Evolutionary conservation across 2,888 invertebrate species (phyloP).

Genomic region (Scrobipalpa atriplicella): DNA sequence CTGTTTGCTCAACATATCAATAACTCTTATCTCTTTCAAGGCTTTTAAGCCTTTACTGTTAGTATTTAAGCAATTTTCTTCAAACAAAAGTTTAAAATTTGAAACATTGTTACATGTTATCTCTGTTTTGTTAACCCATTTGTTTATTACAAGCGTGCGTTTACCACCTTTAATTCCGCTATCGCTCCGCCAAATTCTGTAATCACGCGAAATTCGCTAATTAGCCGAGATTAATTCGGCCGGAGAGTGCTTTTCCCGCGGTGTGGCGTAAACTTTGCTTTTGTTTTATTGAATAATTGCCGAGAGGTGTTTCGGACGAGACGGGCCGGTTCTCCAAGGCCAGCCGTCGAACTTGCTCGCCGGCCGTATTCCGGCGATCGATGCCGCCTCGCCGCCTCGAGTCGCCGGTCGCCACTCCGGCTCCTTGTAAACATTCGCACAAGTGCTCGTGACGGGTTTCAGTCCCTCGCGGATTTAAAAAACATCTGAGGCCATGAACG

Average conservation of each 20-base stretch:
- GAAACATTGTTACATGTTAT: constrained; percentile 7
- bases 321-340: constrained; percentile 80
- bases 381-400: constrained; percentile 14
- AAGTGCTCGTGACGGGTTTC: constrained; percentile 22
- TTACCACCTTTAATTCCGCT: constrained; percentile 15
- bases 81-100: neutral
- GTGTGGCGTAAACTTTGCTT: constrained; percentile 74
- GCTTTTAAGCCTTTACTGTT: neutral
- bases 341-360: constrained; percentile 77
- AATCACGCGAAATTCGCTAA: constrained; percentile 49
- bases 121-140: no score
- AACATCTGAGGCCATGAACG: constrained; percentile 19
- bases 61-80: neutral
- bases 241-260: constrained; percentile 61
- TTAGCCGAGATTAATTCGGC: constrained; percentile 63
- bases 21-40: constrained; percentile 17
- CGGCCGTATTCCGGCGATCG: constrained; percentile 28
- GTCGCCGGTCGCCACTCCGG: constrained; percentile 9
- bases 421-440: constrained; percentile 27
- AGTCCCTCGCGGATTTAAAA: constrained; percentile 25
- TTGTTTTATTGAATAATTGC: constrained; percentile 83
- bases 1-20: constrained; percentile 15
- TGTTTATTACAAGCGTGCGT: neutral
- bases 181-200: constrained; percentile 12
- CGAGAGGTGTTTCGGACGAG: constrained; percentile 79